phyloP scores from a whole-genome alignment of 2,888 invertebrate species.

The Rhagophthalmus giganteus region DNA sequence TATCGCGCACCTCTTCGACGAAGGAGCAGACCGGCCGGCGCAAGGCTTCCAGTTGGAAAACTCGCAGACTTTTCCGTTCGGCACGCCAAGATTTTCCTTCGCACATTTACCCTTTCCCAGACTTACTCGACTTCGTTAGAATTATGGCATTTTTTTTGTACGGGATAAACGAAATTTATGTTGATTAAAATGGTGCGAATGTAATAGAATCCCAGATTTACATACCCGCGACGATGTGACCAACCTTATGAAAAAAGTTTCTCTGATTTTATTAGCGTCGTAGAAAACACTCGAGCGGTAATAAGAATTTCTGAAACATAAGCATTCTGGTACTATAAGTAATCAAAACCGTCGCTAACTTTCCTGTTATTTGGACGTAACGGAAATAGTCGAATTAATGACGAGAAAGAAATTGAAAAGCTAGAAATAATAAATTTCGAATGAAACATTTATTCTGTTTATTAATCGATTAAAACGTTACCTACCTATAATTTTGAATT shows the following conservation, averaged over 20 bases:
- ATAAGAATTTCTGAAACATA: conserved; percentile 1
- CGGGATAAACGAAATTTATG: conserved; percentile 47
- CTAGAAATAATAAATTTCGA: not conserved
- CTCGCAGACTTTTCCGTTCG: conserved; percentile 16
- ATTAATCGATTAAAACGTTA: not conserved
- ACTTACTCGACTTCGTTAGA: conserved; percentile 29
- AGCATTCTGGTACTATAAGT: not conserved
- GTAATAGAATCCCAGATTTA: conserved; percentile 46
- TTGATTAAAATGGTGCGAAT: conserved; percentile 48
- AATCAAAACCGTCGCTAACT: not conserved
- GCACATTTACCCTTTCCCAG: conserved; percentile 21
- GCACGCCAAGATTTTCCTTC: conserved; percentile 22
- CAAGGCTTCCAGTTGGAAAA: conserved; percentile 18
- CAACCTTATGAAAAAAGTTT: conserved; percentile 32
- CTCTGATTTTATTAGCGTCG: conserved; percentile 36
- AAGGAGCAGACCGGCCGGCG: conserved; percentile 21
- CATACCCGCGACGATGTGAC: conserved; percentile 31
- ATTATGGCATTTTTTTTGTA: conserved; percentile 42
- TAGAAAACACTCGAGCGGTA: conserved; percentile 10
- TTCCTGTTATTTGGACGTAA: not conserved
- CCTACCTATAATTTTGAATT: too few species aligned
- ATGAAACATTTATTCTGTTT: not conserved
- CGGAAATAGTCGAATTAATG: not conserved
- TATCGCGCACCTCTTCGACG: conserved; percentile 30
- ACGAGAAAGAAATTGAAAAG: not conserved